Conservation (phyloP, 2,797 vertebrate species). For the Neosalanx taihuensis region DNA sequence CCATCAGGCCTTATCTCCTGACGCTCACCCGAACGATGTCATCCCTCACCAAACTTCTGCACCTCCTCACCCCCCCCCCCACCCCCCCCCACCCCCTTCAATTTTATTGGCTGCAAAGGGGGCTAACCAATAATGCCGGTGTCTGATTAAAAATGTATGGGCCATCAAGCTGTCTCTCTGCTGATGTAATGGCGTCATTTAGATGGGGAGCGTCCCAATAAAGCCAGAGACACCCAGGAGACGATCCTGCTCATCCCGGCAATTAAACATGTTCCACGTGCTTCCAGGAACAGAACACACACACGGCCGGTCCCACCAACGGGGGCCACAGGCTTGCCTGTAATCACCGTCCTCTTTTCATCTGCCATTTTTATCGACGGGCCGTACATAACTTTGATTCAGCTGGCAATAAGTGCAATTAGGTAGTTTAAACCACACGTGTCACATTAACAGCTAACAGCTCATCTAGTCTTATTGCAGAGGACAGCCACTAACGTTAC, state of each 20-base stretch:
- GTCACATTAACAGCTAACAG: constrained; percentile 15
- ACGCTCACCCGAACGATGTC: constrained; percentile 8
- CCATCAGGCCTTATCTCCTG: constrained; percentile 1
- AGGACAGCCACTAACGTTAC: constrained; percentile 7
- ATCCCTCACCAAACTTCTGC: constrained; percentile 9
- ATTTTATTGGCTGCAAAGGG: constrained; percentile 19
- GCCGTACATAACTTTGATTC: constrained; percentile 14
- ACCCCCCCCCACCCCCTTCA: constrained; percentile 6
- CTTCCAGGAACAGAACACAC: constrained; percentile 6
- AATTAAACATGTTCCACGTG: constrained; percentile 26
- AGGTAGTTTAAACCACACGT: constrained; percentile 1
- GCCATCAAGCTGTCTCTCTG: constrained; percentile 43
- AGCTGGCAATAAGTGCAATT: constrained; percentile 15
- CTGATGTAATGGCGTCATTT: constrained; percentile 54
- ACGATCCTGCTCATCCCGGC: constrained; percentile 9
- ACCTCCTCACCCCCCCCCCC: not conserved
- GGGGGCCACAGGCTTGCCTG: not conserved
- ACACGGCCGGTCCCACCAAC: not conserved
- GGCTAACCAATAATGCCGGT: constrained; percentile 20
- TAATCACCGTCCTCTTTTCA: not conserved
- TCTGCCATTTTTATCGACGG: constrained; percentile 6
- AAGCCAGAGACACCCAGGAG: constrained; percentile 21
- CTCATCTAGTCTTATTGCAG: constrained; percentile 1
- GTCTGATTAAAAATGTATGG: constrained; percentile 45
- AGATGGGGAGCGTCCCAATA: constrained; percentile 33